Evolutionary conservation across 2,888 invertebrate genomes (phyloP).

Genomic region (Neocrepidodera transversa): DNA sequence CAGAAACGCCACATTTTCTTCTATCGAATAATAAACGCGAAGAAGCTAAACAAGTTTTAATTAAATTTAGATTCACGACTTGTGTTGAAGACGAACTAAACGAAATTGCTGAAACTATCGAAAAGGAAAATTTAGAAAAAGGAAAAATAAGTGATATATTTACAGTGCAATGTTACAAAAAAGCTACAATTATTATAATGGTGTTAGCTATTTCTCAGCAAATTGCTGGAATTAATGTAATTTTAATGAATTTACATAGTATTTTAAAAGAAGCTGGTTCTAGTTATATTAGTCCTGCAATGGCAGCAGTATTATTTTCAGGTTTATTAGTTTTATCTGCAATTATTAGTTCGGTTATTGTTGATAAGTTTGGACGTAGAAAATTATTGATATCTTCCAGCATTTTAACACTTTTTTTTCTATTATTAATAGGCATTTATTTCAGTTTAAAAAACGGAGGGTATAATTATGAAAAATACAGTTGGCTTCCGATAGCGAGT

Average conservation of each 20-base stretch:
- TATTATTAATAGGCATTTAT: constrained; percentile 53
- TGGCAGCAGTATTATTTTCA: constrained; percentile 56
- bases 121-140: constrained; percentile 54
- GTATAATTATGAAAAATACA: constrained; percentile 44
- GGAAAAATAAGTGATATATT: constrained; percentile 55
- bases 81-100: constrained; percentile 55
- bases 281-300: constrained; percentile 48
- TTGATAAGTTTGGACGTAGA: constrained; percentile 56
- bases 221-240: constrained; percentile 57
- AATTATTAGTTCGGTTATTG: constrained; percentile 49
- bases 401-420: constrained; percentile 51
- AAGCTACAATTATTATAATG: constrained; percentile 56
- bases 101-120: constrained; percentile 54
- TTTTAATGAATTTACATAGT: constrained; percentile 57
- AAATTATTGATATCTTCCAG: constrained; percentile 52
- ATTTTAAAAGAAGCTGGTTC: constrained; percentile 55
- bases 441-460: constrained; percentile 52
- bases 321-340: constrained; percentile 55
- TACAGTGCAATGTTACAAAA: constrained; percentile 54
- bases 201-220: constrained; percentile 57
- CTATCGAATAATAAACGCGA: constrained; percentile 53
- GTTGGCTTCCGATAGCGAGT: constrained; percentile 49
- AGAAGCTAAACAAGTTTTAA: constrained; percentile 51
- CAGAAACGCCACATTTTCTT: constrained; percentile 57
- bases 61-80: constrained; percentile 45